Evolutionary conservation across 1,140 invertebrate genomes (phyloP).

Genomic region (Leptinotarsa undecemlineata): DNA sequence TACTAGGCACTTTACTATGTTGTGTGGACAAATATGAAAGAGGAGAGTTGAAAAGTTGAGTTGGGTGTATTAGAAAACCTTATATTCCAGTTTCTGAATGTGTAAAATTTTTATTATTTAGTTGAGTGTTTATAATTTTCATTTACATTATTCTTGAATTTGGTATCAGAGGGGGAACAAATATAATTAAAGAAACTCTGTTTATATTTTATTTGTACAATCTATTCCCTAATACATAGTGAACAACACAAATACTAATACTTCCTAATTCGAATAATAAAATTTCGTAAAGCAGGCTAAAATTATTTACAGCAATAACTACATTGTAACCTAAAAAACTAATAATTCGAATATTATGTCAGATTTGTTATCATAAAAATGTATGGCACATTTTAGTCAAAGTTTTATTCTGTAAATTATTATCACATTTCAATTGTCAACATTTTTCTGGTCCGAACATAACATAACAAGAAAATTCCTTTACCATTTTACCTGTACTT

Average conservation of each 20-base stretch:
- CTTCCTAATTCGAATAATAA: not conserved
- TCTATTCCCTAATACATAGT: not conserved
- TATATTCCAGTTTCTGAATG: too few species aligned
- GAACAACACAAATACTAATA: not conserved
- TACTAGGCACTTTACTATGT: slow-evolving; percentile 44
- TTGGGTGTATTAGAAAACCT: not conserved
- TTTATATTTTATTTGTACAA: not conserved
- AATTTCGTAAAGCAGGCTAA: not conserved
- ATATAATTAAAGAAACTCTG: too few species aligned
- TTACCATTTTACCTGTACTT: not conserved
- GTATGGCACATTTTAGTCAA: slow-evolving; percentile 9
- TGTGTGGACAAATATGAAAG: slow-evolving; percentile 43
- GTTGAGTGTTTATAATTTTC: not conserved
- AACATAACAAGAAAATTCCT: not conserved
- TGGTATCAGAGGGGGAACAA: too few species aligned
- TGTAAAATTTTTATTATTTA: not conserved
- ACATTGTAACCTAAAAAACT: not conserved
- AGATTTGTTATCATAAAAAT: not conserved
- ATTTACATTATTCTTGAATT: not conserved
- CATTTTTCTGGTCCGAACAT: not conserved
- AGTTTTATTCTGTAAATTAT: not conserved
- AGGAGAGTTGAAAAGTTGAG: not conserved
- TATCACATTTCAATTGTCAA: slow-evolving; percentile 10
- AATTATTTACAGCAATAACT: slow-evolving; percentile 15
- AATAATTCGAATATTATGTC: not conserved